Percentiles rank a stretch among this genome's conserved stretches.
Conservation (phyloP, 2,888 invertebrate genomes). For the Troides oblongomaculatus region DNA sequence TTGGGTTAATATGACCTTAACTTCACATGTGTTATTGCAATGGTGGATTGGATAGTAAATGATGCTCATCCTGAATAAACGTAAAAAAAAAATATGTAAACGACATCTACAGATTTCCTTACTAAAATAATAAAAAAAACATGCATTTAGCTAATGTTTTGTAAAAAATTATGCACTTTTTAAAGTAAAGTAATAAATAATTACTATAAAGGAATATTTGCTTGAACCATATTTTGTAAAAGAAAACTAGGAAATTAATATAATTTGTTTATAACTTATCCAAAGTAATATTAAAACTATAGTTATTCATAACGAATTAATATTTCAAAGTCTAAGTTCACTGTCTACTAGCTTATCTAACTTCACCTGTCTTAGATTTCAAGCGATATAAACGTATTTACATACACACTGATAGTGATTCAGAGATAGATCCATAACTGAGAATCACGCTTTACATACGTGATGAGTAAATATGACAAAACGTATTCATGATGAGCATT, state of each 20-base stretch:
- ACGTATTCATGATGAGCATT: not conserved
- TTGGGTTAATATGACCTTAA: no score
- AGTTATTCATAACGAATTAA: not conserved
- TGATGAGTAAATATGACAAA: slow-evolving; percentile 11
- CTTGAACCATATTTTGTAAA: not conserved
- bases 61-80: no score
- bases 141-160: no score
- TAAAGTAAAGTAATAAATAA: no score
- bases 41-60: no score
- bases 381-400: not conserved
- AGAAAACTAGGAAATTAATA: not conserved
- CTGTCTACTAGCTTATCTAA: slow-evolving; percentile 15
- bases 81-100: no score
- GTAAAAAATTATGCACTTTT: no score
- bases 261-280: not conserved
- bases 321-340: slow-evolving; percentile 5
- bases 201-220: no score
- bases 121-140: no score
- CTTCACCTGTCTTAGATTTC: slow-evolving; percentile 13
- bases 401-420: slow-evolving; percentile 10
- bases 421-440: slow-evolving; percentile 9
- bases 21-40: no score
- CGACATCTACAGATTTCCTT: no score
- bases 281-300: not conserved
- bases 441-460: slow-evolving; percentile 12